Percentiles rank a stretch among this genome's conserved stretches.
These are phyloP conservation scores for Nomia melanderi DNA, from an alignment of 1,140 invertebrate species.

Conservation along the genomic window DNA sequence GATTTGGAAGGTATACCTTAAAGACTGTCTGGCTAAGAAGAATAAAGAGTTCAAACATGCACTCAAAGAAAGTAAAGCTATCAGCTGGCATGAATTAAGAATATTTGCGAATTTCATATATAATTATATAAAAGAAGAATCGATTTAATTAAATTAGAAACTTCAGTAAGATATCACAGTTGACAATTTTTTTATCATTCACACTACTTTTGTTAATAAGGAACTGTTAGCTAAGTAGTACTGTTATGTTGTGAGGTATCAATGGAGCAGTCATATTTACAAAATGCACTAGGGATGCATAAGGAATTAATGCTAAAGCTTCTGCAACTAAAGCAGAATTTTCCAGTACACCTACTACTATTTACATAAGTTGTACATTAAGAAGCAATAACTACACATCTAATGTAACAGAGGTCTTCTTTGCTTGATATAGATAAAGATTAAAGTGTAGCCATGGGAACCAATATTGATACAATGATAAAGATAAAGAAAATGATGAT, in stretches of 20 bases:
- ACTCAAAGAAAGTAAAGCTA: neutral
- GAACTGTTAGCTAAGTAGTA: neutral
- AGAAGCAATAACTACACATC: neutral
- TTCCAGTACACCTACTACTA: too few species aligned
- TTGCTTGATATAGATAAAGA: neutral
- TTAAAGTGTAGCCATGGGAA: too few species aligned
- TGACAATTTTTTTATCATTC: neutral
- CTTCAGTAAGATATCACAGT: neutral
- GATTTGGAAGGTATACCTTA: neutral
- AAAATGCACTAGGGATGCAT: conserved; percentile 21
- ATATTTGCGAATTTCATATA: neutral
- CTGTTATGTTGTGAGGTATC: too few species aligned
- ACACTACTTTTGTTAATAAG: neutral
- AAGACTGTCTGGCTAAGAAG: neutral
- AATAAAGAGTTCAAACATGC: neutral
- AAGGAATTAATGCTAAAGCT: neutral
- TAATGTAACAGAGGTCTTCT: neutral
- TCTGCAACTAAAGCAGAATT: neutral
- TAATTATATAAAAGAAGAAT: neutral
- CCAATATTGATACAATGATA: conserved; percentile 22
- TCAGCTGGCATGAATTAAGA: neutral
- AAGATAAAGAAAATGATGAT: neutral
- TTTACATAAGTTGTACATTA: neutral
- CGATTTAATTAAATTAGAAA: too few species aligned
- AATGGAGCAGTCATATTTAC: too few species aligned